Conservation (phyloP, 2,888 invertebrate species). For the Drosophila stalkeri region DNA sequence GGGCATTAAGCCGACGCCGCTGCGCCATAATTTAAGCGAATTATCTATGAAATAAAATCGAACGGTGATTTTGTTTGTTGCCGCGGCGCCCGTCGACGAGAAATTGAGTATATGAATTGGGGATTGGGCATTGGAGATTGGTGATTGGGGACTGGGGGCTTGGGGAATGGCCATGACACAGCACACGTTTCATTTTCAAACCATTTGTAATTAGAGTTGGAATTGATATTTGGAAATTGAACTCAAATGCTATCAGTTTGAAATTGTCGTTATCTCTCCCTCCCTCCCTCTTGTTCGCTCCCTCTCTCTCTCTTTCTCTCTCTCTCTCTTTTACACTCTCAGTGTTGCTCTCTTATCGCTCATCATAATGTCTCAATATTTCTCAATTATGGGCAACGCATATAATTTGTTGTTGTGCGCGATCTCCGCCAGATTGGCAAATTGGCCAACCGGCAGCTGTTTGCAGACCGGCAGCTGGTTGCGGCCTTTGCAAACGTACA, state of each 20-base stretch:
- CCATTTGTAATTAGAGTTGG: conserved; percentile 69
- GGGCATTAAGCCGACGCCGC: conserved; percentile 68
- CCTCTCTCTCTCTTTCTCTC: neutral
- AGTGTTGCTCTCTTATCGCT: conserved; percentile 15
- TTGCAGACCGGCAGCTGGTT: conserved; percentile 31
- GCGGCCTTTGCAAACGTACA: conserved; percentile 70
- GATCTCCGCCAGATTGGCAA: conserved; percentile 51
- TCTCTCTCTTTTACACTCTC: neutral
- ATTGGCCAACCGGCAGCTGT: conserved; percentile 47
- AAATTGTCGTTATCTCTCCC: conserved; percentile 56
- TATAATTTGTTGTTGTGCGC: conserved; percentile 77
- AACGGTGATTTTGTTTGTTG: conserved; percentile 58
- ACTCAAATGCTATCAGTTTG: conserved; percentile 26
- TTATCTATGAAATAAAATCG: conserved; percentile 82
- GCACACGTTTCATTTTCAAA: conserved; percentile 50
- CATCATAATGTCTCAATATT: conserved; percentile 76
- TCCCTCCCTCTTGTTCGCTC: neutral
- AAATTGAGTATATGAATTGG: conserved; percentile 17
- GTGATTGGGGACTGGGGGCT: conserved; percentile 14
- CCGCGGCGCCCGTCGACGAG: conserved; percentile 52
- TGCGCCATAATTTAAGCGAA: conserved; percentile 82
- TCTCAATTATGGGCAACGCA: conserved; percentile 78
- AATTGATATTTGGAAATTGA: conserved; percentile 12
- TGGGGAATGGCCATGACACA: conserved; percentile 47
- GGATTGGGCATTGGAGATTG: conserved; percentile 15